A percentile compares a stretch with the other conserved stretches of the same genome.
Evolutionary conservation across 64 coral and sea anemone genomes (phyloP).

Genomic region (Platygyra sinensis): DNA sequence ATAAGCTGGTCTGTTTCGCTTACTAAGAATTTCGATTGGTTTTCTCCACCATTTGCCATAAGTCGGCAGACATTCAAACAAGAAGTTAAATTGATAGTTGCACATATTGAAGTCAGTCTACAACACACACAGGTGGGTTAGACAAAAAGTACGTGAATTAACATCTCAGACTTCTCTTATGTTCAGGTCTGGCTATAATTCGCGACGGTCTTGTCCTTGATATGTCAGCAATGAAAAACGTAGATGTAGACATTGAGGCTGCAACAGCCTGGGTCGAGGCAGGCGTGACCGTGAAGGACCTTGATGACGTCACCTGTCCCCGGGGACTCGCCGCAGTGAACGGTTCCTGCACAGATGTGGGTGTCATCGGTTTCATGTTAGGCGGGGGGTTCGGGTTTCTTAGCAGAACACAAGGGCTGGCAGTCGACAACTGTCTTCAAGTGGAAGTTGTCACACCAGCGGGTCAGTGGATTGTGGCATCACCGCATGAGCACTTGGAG

Average conservation of each 20-base stretch:
- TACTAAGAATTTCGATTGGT: no score
- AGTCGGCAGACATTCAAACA: no score
- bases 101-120: no score
- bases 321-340: slow-evolving; percentile 26
- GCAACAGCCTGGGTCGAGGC: slow-evolving; percentile 35
- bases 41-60: no score
- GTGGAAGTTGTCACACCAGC: slow-evolving; percentile 1
- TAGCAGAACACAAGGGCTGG: slow-evolving; percentile 13
- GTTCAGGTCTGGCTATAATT: slow-evolving; percentile 6
- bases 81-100: no score
- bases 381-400: slow-evolving; percentile 36
- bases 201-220: slow-evolving; percentile 10
- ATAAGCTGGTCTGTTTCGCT: no score
- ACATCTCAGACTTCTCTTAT: no score
- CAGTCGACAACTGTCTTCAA: slow-evolving; percentile 37
- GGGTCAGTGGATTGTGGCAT: slow-evolving; percentile 29
- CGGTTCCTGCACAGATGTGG: slow-evolving; percentile 2
- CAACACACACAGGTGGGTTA: no score
- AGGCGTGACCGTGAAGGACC: slow-evolving; percentile 26
- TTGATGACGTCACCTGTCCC: slow-evolving; percentile 31
- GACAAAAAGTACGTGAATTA: no score
- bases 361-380: background rate
- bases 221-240: slow-evolving; percentile 2
- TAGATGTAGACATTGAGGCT: background rate
- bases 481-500: background rate